Percentiles rank a stretch among this genome's conserved stretches.
Conservation (phyloP, 2,113 vertebrate species). For the Haplochromis vanheusdeni region DNA sequence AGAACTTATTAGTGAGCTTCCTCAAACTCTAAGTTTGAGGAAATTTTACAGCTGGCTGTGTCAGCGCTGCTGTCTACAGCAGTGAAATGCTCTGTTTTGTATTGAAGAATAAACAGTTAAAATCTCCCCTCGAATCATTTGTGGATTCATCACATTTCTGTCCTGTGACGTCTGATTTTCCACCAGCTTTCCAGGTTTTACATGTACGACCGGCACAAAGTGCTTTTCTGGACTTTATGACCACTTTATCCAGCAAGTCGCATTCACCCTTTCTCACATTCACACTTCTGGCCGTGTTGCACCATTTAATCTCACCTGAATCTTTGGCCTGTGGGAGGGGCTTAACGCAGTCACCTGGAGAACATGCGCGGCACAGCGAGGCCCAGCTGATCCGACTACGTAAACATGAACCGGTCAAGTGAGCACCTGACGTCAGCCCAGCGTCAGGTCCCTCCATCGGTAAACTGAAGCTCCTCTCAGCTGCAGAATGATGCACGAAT, state of each 20-base stretch:
- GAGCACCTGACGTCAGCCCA: background rate
- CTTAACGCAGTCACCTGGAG: background rate
- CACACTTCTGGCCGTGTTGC: background rate
- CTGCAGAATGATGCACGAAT: accelerated
- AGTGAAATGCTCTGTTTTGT: background rate
- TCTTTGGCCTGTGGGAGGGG: background rate
- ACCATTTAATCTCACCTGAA: background rate
- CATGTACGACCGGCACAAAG: background rate
- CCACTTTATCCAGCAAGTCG: background rate
- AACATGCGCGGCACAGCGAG: background rate
- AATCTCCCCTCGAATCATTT: background rate
- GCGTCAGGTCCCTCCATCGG: accelerated
- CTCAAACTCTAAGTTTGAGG: background rate
- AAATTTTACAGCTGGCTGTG: background rate
- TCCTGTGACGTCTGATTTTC: background rate
- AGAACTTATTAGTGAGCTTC: background rate
- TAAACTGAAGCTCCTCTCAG: background rate
- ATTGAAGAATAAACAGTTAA: accelerated
- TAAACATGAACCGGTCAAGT: background rate
- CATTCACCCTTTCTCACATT: background rate
- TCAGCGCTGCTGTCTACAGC: background rate
- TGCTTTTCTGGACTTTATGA: background rate
- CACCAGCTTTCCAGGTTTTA: background rate
- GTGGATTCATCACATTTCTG: background rate
- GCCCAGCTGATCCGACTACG: background rate